These are phyloP conservation scores for Bettongia penicillata DNA, from an alignment of 2,113 vertebrate species.

Conservation along the genomic window DNA sequence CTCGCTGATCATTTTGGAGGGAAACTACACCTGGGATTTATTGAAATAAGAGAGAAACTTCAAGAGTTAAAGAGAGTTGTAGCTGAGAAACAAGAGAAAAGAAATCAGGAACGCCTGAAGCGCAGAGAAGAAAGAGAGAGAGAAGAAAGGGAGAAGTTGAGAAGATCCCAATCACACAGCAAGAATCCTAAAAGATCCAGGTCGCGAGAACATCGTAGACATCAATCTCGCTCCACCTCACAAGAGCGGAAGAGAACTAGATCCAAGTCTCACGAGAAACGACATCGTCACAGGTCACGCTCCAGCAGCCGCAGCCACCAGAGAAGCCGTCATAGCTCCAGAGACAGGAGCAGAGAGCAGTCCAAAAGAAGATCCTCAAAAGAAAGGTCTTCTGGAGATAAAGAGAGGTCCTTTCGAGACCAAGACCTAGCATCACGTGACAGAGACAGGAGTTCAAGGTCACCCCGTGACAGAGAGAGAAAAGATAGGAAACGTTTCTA, in stretches of 20 bases:
- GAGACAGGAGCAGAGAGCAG: slow-evolving; percentile 87
- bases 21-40: slow-evolving; percentile 98
- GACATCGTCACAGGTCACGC: slow-evolving; percentile 85
- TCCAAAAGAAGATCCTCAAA: slow-evolving; percentile 88
- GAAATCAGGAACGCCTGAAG: slow-evolving; percentile 91
- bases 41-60: slow-evolving; percentile 98
- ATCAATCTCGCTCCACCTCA: slow-evolving; percentile 87
- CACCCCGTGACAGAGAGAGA: slow-evolving; percentile 84
- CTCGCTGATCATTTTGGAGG: slow-evolving; percentile 99
- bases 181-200: slow-evolving; percentile 88
- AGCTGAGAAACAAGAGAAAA: slow-evolving; percentile 94
- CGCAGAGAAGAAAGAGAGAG: slow-evolving; percentile 94
- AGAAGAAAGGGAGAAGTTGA: slow-evolving; percentile 91
- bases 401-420: slow-evolving; percentile 72
- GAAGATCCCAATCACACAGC: slow-evolving; percentile 88
- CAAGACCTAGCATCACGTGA: slow-evolving; percentile 86
- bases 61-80: slow-evolving; percentile 98
- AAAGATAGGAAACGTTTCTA: slow-evolving; percentile 87
- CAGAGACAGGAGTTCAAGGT: slow-evolving; percentile 86
- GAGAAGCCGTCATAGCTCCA: slow-evolving; percentile 87
- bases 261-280: slow-evolving; percentile 88
- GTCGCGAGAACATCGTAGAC: slow-evolving; percentile 86
- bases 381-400: slow-evolving; percentile 77
- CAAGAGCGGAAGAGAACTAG: slow-evolving; percentile 87
- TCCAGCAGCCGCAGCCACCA: slow-evolving; percentile 87